These are phyloP conservation scores for Circaetus gallicus DNA, from an alignment of 2,113 vertebrate genomes.

Conservation along the genomic window DNA sequence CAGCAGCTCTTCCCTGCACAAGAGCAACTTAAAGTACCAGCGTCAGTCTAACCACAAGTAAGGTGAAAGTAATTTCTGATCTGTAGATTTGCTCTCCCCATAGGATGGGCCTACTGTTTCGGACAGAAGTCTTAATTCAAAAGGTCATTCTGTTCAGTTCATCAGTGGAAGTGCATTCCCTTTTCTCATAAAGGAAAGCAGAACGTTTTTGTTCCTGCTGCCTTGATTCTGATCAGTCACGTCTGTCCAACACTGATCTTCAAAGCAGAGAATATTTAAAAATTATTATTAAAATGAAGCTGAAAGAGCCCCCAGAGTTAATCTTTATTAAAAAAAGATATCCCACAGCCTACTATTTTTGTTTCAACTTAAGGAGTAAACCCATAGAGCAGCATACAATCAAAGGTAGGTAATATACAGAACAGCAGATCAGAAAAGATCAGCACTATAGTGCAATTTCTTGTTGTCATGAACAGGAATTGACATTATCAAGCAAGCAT, in stretches of 20 bases:
- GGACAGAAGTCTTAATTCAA: not conserved
- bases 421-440: not conserved
- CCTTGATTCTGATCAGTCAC: not conserved
- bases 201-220: not conserved
- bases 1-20: not conserved
- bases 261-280: not conserved
- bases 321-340: not conserved
- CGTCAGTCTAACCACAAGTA: not conserved
- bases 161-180: not conserved
- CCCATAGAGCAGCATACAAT: not conserved
- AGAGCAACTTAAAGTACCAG: not conserved
- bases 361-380: not conserved
- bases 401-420: not conserved
- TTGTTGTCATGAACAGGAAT: not conserved
- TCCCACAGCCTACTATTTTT: not conserved
- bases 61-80: not conserved
- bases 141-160: not conserved
- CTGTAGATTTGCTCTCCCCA: not conserved
- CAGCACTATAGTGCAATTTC: not conserved
- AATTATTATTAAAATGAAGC: not conserved
- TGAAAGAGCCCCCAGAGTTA: not conserved
- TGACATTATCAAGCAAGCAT: too few relatives aligned
- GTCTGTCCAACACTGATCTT: not conserved
- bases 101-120: not conserved
- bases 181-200: not conserved